Conservation (phyloP, 1,140 invertebrate genomes). For the Bombus superbus region DNA sequence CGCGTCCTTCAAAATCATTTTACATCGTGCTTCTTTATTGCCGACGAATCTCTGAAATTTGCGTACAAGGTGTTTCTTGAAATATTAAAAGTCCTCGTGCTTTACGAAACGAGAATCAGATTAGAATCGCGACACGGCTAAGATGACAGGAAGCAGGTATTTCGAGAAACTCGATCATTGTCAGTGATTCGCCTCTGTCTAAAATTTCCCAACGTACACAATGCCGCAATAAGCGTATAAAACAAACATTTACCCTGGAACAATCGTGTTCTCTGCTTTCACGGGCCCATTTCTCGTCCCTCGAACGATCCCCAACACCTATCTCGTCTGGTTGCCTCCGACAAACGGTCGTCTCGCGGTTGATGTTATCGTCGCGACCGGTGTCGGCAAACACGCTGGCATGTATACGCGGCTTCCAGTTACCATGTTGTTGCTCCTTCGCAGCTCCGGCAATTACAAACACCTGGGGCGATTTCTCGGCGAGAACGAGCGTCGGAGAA, state of each 20-base stretch:
- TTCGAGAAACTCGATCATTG: too few species aligned
- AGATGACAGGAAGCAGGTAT: too few species aligned
- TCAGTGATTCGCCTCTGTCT: too few species aligned
- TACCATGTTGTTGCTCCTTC: constrained; percentile 19
- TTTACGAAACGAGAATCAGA: too few species aligned
- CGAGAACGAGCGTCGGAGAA: too few species aligned
- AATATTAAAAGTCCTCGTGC: too few species aligned
- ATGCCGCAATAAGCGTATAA: constrained; percentile 4
- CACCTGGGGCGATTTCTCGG: constrained; percentile 8
- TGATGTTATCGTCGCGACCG: constrained; percentile 24
- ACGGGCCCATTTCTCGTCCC: background rate
- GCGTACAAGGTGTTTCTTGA: too few species aligned
- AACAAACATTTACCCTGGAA: background rate
- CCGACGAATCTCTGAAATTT: too few species aligned
- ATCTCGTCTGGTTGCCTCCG: constrained; percentile 15
- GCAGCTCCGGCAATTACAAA: constrained; percentile 51
- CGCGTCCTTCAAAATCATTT: too few species aligned
- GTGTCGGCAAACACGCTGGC: constrained; percentile 3
- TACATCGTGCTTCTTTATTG: too few species aligned
- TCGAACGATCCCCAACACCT: background rate
- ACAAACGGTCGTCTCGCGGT: constrained; percentile 37
- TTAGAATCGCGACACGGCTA: too few species aligned
- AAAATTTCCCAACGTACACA: background rate
- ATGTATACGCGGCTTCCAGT: background rate
- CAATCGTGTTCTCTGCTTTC: background rate